Evolutionary conservation across 2,888 invertebrate species (phyloP).

Genomic region (Clusia tigrina): DNA sequence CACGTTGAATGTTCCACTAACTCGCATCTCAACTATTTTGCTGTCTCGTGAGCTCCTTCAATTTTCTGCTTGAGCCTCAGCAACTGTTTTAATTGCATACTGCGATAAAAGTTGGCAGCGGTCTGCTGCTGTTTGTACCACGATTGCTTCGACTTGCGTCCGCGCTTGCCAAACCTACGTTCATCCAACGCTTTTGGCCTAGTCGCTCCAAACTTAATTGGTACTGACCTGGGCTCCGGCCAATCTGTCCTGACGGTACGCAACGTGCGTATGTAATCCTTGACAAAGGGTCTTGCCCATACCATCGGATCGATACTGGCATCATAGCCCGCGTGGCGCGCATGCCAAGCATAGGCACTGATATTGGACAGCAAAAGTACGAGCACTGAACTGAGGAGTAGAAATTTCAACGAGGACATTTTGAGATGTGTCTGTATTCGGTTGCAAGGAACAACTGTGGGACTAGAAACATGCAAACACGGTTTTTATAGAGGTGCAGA

Average conservation of each 20-base stretch:
- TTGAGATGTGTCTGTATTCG: slow-evolving; percentile 3
- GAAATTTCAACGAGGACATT: background rate
- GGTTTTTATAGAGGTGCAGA: too few relatives aligned
- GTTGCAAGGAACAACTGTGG: slow-evolving; percentile 44
- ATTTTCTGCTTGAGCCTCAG: slow-evolving; percentile 34
- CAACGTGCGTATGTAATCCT: slow-evolving; percentile 49
- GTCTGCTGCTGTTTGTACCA: slow-evolving; percentile 3
- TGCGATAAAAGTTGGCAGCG: slow-evolving; percentile 10
- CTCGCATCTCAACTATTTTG: too few relatives aligned
- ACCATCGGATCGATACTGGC: slow-evolving; percentile 57
- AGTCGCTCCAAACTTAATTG: background rate
- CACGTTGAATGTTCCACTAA: slow-evolving; percentile 24
- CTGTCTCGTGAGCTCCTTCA: slow-evolving; percentile 28
- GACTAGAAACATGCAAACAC: slow-evolving; percentile 38
- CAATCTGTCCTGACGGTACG: slow-evolving; percentile 41
- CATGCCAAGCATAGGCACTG: slow-evolving; percentile 42
- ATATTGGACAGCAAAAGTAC: slow-evolving; percentile 21
- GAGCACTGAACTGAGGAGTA: slow-evolving; percentile 17
- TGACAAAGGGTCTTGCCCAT: slow-evolving; percentile 55
- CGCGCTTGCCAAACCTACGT: slow-evolving; percentile 21
- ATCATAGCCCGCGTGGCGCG: slow-evolving; percentile 47
- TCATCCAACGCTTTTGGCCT: background rate
- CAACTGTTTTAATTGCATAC: slow-evolving; percentile 23
- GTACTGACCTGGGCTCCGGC: slow-evolving; percentile 3
- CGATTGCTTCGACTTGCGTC: background rate